phyloP scores from a whole-genome alignment of 1,140 invertebrate genomes.

The Brachionus manjavacas region DNA sequence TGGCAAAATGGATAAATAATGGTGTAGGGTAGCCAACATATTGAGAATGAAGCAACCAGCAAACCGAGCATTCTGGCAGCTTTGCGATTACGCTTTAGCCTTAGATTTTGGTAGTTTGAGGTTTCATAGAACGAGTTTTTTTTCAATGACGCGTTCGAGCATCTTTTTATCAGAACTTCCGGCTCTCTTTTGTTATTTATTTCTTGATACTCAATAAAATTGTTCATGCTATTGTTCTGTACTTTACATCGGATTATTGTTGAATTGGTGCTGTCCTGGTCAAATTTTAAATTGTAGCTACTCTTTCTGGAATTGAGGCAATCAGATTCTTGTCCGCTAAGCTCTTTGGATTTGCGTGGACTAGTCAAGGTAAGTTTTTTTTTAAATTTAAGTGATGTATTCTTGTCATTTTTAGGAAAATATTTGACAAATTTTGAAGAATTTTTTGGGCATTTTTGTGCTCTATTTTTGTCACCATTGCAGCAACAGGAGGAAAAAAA shows the following conservation, averaged over 20 bases:
- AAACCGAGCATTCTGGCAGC: slow-evolving; percentile 38
- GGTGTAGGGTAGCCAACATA: slow-evolving; percentile 41
- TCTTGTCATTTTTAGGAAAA: not conserved
- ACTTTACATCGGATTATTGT: not conserved
- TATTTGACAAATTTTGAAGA: not conserved
- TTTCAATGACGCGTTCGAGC: not conserved
- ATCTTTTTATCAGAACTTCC: not conserved
- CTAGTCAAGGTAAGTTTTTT: not conserved
- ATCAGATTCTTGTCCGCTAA: not conserved
- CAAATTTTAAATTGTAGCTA: not conserved
- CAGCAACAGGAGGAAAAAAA: not conserved
- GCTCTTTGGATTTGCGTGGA: not conserved
- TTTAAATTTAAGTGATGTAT: not conserved
- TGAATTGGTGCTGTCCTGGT: slow-evolving; percentile 8
- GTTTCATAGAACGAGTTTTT: slow-evolving; percentile 21
- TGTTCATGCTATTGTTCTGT: slow-evolving; percentile 14
- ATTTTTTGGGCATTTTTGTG: not conserved
- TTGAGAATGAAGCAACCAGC: slow-evolving; percentile 10
- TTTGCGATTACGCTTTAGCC: slow-evolving; percentile 31
- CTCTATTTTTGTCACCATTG: not conserved
- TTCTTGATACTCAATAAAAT: slow-evolving; percentile 23
- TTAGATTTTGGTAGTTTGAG: slow-evolving; percentile 19
- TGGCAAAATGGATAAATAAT: slow-evolving; percentile 17
- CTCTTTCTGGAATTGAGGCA: not conserved
- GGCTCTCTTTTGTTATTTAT: not conserved